phyloP scores from a whole-genome alignment of 2,113 vertebrate genomes.

The Ibidorhyncha struthersii region DNA sequence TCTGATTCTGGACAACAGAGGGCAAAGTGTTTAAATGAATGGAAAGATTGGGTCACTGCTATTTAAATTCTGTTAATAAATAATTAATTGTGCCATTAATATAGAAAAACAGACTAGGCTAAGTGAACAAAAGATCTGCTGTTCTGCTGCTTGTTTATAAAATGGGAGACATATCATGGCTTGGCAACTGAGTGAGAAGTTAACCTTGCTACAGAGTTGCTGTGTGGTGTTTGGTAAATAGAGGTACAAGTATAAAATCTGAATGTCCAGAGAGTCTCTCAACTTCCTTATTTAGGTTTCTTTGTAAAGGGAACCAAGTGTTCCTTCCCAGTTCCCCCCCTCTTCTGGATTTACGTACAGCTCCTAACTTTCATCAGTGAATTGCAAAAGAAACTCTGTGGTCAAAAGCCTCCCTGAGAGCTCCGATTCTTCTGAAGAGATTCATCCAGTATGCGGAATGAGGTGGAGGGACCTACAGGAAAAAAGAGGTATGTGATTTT shows the following conservation, averaged over 20 bases:
- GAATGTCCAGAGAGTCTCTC: not conserved
- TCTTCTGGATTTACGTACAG: not conserved
- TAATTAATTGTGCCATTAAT: not conserved
- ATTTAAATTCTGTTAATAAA: not conserved
- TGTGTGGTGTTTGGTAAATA: not conserved
- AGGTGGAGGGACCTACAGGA: not conserved
- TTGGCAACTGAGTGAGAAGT: not conserved
- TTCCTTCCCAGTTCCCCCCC: not conserved
- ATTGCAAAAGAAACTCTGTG: not conserved
- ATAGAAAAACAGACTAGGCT: not conserved
- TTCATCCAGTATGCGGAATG: not conserved
- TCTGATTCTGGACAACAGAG: not conserved
- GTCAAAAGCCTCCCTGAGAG: not conserved
- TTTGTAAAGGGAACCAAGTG: not conserved
- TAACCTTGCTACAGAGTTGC: not conserved
- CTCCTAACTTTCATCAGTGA: not conserved
- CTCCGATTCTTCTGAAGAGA: not conserved
- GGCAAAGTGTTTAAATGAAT: not conserved
- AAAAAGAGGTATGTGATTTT: not conserved
- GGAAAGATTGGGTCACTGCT: not conserved
- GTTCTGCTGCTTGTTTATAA: not conserved
- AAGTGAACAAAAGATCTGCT: not conserved
- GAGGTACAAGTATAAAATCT: not conserved
- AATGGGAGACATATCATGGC: not conserved
- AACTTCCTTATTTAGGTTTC: not conserved